Base-by-base conservation (phyloP, 2,888 invertebrate genomes). In the Pandemis heparana region DNA sequence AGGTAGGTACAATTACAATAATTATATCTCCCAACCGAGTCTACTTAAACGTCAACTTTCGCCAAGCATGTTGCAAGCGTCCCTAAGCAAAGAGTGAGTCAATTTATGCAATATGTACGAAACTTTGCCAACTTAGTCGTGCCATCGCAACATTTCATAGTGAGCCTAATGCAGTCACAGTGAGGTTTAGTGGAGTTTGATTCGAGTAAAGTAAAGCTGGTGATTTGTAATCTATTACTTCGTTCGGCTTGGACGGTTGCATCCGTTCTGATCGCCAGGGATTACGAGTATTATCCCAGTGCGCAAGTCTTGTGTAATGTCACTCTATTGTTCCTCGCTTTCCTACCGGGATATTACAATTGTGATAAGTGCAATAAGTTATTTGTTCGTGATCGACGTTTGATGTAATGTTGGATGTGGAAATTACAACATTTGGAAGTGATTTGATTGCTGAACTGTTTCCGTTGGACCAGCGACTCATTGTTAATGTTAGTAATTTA, bases 41-140 rank as follows among this genome's bases (percentile, higher is more conserved):
- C 5, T 46, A 46, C 46, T 46, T 16, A 51, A 51, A 51, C 16
- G 16, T 39, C 12, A 43, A 62, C 62, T 62, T 62, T 62, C 41
- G 12, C 62, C 23, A 16, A 61, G 41, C 61, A 46, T 63, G 43
- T 46, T n/a, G 63, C 46, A 46, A 63, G 63, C 32, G 14, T 63
- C 63, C 63, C 63, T 46, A n/a, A 62, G 62, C 62, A 62, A 63
- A 46, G 32, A 23, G 23, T 63, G 46, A 63, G 46, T 63, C 63
- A 46, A 46, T 63, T 63, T 63, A 63, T 46, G 46, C 63, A 63
- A 63, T 63, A 63, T 63, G 46, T 63, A 63, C 63, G 18, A 63
- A 63, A 63, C 63, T 63, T 14, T 9, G 12, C 46, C 32, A 63
- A 46, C 46, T 62, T 43, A n/a, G 5, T 23, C 12, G 5, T 43